Base-by-base conservation (phyloP, 2,888 invertebrate species). In the Ctena decussata region DNA sequence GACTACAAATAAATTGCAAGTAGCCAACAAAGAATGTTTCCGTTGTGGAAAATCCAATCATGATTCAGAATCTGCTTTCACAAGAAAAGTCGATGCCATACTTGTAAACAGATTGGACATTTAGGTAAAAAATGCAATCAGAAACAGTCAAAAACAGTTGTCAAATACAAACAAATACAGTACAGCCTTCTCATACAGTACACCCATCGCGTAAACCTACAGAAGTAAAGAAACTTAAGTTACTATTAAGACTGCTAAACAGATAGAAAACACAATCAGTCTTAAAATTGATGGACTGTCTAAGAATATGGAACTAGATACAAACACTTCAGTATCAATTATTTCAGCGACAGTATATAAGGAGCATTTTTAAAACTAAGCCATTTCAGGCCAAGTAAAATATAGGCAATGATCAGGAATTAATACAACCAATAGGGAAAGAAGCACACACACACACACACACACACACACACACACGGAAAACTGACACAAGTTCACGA, bases 271-370 rank as follows among this genome's bases (percentile, higher is more conserved):
- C 15, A 46, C 30, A n/a, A 37, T 70, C 11, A 39, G 37, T 70
- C 57, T 65, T 12, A 30, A 32, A 6, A 69, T 86, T 35, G 78
- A 77, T 21, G 80, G 80, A 0, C 39, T 41, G 15, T 5, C 41
- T 8, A 24, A 35, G 1, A 37, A 69, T 8, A 85, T 85, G 81
- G 82, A 87, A 76, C 70, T 87, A 12, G 87, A 82, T 44, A 85
- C 82, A 44, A 79, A 79, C 11, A 49, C 82, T 49, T 80, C 76
- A 1, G 24, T 76, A 0, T 71, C 75, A 27, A 46, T 85, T 0
- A 46, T 85, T 1, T 78, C 71, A 24, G 72, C 77, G 27, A 27
- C 37, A 8, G 77, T 49, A 0, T 81, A 57, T 32, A 12, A 1
- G 5, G 39, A 73, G 15, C 32, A 78, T 21, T 71, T 81, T 35